Conservation (phyloP, 2,888 invertebrate species). For the Ennomos quercinarius region DNA sequence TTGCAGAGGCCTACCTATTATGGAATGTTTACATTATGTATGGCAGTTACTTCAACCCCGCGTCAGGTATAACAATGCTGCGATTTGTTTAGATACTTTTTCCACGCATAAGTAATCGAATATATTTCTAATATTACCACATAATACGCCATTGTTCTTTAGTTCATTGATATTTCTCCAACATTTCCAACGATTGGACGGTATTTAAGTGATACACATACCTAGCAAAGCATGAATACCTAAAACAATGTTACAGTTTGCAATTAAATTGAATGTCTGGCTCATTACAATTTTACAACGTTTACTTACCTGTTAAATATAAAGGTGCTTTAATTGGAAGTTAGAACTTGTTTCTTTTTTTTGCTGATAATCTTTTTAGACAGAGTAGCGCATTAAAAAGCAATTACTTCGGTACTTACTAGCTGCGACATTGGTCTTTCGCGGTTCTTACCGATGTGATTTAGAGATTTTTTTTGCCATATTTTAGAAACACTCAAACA, state of each 20-base stretch:
- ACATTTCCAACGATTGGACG: slow-evolving; percentile 75
- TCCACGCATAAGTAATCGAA: slow-evolving; percentile 79
- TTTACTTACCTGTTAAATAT: slow-evolving; percentile 29
- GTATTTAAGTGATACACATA: slow-evolving; percentile 76
- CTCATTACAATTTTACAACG: slow-evolving; percentile 47
- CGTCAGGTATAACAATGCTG: slow-evolving; percentile 76
- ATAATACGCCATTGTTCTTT: slow-evolving; percentile 84
- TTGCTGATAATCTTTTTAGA: no score
- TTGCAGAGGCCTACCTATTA: slow-evolving; percentile 42
- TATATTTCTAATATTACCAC: slow-evolving; percentile 85
- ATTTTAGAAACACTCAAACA: no score
- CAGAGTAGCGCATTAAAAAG: no score
- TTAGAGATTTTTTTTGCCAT: no score
- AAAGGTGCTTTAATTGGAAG: slow-evolving; percentile 12
- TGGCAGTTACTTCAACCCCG: slow-evolving; percentile 63
- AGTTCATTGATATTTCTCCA: slow-evolving; percentile 80
- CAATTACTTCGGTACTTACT: no score
- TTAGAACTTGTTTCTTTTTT: slow-evolving; percentile 6
- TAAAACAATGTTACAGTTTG: slow-evolving; percentile 66
- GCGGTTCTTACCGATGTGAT: no score
- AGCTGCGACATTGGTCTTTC: no score
- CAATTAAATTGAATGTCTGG: slow-evolving; percentile 67
- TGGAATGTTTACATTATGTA: slow-evolving; percentile 52
- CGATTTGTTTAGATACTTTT: slow-evolving; percentile 84
- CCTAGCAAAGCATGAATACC: slow-evolving; percentile 71